Conservation (phyloP, 2,888 invertebrate species). For the Agrilus cyanescens region DNA sequence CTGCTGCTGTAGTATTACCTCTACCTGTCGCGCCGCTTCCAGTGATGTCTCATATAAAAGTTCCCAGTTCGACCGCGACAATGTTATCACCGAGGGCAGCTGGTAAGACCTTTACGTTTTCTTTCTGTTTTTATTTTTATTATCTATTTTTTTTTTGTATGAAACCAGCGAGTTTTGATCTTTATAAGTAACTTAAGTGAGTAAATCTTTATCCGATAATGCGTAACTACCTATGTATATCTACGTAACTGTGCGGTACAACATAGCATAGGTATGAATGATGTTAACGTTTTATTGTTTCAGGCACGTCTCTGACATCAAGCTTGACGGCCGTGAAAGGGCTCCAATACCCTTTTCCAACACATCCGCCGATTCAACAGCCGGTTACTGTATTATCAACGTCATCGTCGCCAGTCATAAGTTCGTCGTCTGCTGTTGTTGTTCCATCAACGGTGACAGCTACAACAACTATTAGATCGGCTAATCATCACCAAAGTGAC, state of each 20-base stretch:
- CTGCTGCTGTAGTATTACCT: constrained; percentile 9
- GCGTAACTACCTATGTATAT: too few relatives aligned
- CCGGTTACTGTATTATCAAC: constrained; percentile 21
- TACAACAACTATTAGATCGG: constrained; percentile 9
- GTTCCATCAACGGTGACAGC: background rate
- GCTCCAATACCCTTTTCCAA: constrained; percentile 67
- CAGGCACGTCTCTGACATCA: constrained; percentile 16
- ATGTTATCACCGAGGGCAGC: constrained; percentile 28
- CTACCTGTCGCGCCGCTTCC: constrained; percentile 19
- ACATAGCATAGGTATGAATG: too few relatives aligned
- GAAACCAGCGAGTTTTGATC: too few relatives aligned
- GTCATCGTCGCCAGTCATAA: constrained; percentile 11
- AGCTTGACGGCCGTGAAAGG: constrained; percentile 38
- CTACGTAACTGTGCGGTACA: too few relatives aligned
- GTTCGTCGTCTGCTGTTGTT: too few relatives aligned
- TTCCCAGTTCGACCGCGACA: constrained; percentile 26
- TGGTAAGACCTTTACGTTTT: constrained; percentile 19
- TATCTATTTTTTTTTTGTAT: too few relatives aligned
- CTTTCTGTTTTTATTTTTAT: background rate
- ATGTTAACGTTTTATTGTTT: constrained; percentile 5
- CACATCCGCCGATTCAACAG: constrained; percentile 51
- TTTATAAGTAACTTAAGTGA: too few relatives aligned
- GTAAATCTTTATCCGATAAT: too few relatives aligned
- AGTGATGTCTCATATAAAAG: constrained; percentile 22
- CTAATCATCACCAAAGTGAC: constrained; percentile 4